phyloP scores from a whole-genome alignment of 1,140 invertebrate genomes.

The Ectropis grisescens region DNA sequence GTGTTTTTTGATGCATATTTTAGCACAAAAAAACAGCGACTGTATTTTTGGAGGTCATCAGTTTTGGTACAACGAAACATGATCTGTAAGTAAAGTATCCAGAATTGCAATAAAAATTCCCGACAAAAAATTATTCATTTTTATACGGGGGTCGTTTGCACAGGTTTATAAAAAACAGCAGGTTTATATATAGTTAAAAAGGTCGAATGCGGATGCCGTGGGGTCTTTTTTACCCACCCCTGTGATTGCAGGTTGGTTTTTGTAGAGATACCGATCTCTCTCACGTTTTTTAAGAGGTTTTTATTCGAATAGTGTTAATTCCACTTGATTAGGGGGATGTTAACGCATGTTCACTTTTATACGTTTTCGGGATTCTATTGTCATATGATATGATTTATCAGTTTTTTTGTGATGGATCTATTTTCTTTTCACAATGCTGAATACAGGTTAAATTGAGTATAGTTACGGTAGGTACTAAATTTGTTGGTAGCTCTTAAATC shows the following conservation, averaged over 20 bases:
- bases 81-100: no score
- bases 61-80: no score
- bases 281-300: constrained; percentile 55
- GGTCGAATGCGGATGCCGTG: constrained; percentile 20
- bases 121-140: constrained; percentile 15
- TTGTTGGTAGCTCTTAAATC: no score
- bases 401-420: no score
- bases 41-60: no score
- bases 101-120: no score
- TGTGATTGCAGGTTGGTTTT: constrained; percentile 31
- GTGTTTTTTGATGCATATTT: constrained; percentile 16
- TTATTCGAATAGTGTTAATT: constrained; percentile 34
- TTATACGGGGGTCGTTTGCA: constrained; percentile 10
- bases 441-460: no score
- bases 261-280: constrained; percentile 45
- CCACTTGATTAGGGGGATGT: constrained; percentile 47
- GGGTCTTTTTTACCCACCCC: constrained; percentile 31
- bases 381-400: no score
- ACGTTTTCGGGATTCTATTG: no score
- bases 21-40: no score
- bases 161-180: constrained; percentile 49
- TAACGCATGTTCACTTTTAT: constrained; percentile 55
- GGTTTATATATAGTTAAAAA: constrained; percentile 33
- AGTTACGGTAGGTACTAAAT: no score
- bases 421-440: no score